Conservation (phyloP, 2,888 invertebrate genomes). For the Punctoribates punctum region DNA sequence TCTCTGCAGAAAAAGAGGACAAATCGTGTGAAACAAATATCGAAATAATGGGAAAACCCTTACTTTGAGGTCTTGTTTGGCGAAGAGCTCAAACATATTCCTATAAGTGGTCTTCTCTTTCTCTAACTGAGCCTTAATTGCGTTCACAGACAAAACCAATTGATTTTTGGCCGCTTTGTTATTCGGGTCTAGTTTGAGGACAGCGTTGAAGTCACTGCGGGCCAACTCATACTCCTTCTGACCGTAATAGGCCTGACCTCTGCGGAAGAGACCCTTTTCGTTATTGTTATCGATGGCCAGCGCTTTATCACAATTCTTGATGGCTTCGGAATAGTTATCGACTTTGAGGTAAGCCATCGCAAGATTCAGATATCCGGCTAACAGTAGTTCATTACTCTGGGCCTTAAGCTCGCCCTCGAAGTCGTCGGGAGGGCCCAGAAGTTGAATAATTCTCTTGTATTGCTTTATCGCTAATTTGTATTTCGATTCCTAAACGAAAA, state of each 20-base stretch:
- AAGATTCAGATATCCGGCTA: conserved; percentile 74
- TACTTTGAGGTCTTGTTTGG: conserved; percentile 49
- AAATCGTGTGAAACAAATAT: not conserved
- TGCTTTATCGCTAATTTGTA: conserved; percentile 74
- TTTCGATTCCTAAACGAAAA: conserved; percentile 56
- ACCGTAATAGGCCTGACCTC: conserved; percentile 70
- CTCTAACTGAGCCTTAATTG: conserved; percentile 69
- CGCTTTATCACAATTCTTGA: conserved; percentile 71
- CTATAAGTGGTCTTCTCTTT: conserved; percentile 83
- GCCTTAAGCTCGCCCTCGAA: conserved; percentile 44
- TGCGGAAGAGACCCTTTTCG: conserved; percentile 83
- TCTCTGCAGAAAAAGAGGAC: not conserved
- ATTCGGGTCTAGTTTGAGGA: conserved; percentile 72
- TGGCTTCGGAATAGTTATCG: conserved; percentile 67
- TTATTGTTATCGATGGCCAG: conserved; percentile 69
- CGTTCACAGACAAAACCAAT: conserved; percentile 65
- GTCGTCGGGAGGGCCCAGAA: conserved; percentile 56
- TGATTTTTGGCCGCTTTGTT: conserved; percentile 85
- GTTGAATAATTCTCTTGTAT: conserved; percentile 72
- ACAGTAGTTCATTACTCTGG: conserved; percentile 56
- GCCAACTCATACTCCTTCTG: conserved; percentile 75
- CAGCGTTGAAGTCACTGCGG: conserved; percentile 69
- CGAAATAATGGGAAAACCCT: not conserved
- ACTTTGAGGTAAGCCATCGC: conserved; percentile 74
- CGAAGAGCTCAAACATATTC: conserved; percentile 91